Percentiles rank a stretch among this genome's conserved stretches.
These are phyloP conservation scores for Pantherophis vulpinus DNA, from an alignment of 2,797 vertebrate genomes.

Conservation along the genomic window DNA sequence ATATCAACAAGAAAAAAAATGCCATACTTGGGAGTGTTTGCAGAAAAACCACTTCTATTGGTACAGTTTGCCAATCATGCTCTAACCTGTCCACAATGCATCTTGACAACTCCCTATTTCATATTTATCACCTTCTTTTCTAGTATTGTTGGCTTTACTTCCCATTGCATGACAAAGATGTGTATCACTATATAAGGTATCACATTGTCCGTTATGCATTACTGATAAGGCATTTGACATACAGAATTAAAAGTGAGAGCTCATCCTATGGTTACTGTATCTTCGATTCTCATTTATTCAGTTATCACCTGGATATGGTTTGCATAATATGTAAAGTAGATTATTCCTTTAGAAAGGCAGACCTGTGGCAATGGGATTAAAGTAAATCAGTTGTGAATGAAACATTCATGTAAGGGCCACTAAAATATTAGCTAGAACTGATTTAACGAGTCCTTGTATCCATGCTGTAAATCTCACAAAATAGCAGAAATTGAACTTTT, in stretches of 20 bases:
- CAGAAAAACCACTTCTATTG: neutral
- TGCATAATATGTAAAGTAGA: neutral
- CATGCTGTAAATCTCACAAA: neutral
- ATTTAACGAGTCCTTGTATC: neutral
- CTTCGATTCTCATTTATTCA: neutral
- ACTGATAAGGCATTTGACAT: constrained; percentile 11
- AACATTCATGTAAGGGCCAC: neutral
- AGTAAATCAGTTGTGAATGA: neutral
- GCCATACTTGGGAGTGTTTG: constrained; percentile 24
- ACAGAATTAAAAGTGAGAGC: neutral
- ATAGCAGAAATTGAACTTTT: neutral
- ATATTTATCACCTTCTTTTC: constrained; percentile 21
- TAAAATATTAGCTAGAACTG: neutral
- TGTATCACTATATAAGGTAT: constrained; percentile 3
- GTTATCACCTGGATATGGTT: neutral
- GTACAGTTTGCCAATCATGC: constrained; percentile 16
- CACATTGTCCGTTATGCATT: constrained; percentile 16
- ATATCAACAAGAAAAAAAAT: constrained; percentile 30
- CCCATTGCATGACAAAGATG: neutral
- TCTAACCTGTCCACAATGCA: constrained; percentile 33
- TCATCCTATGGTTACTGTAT: too few relatives aligned
- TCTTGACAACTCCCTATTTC: constrained; percentile 10
- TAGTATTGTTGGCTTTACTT: constrained; percentile 35
- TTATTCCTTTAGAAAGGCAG: neutral
- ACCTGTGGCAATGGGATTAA: neutral